phyloP scores from a whole-genome alignment of 1,140 invertebrate genomes.

The Drosophila bipectinata region DNA sequence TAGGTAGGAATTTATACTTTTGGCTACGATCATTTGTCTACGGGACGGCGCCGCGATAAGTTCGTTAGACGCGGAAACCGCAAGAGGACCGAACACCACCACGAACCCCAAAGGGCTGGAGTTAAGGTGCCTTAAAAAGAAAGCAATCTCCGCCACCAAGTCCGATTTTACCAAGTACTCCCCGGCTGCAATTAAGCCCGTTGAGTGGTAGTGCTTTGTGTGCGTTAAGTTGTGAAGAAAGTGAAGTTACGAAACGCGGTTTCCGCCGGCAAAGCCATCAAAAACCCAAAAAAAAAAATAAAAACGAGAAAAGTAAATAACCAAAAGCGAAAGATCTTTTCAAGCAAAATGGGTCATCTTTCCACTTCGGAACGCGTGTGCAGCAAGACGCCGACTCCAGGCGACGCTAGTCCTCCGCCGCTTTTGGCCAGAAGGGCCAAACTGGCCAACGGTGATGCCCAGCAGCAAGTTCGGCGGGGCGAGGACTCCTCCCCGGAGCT shows the following conservation, averaged over 20 bases:
- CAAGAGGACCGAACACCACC: conserved; percentile 1
- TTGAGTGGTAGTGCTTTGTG: conserved; percentile 34
- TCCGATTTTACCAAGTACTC: conserved; percentile 45
- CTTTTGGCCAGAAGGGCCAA: conserved; percentile 52
- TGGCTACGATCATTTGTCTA: conserved; percentile 83
- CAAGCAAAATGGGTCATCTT: conserved; percentile 76
- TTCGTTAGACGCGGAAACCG: conserved; percentile 72
- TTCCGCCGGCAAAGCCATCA: conserved; percentile 51
- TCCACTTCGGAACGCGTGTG: conserved; percentile 73
- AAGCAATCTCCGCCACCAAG: conserved; percentile 39
- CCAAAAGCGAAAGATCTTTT: conserved; percentile 20
- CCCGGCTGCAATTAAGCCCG: conserved; percentile 59
- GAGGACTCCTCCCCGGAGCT: conserved; percentile 69
- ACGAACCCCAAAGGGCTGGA: conserved; percentile 22
- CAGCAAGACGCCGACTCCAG: conserved; percentile 59
- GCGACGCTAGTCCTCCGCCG: conserved; percentile 56
- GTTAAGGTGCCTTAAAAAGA: conserved; percentile 32
- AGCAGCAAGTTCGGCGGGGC: conserved; percentile 49
- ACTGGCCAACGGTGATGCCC: conserved; percentile 34
- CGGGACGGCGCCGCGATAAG: conserved; percentile 76
- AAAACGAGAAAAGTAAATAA: conserved; percentile 16
- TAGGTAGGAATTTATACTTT: conserved; percentile 76
- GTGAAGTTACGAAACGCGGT: conserved; percentile 65
- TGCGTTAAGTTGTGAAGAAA: conserved; percentile 79
- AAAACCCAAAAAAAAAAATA: neutral